phyloP scores from a whole-genome alignment of 2,888 invertebrate genomes.

The Lingula anatina region DNA sequence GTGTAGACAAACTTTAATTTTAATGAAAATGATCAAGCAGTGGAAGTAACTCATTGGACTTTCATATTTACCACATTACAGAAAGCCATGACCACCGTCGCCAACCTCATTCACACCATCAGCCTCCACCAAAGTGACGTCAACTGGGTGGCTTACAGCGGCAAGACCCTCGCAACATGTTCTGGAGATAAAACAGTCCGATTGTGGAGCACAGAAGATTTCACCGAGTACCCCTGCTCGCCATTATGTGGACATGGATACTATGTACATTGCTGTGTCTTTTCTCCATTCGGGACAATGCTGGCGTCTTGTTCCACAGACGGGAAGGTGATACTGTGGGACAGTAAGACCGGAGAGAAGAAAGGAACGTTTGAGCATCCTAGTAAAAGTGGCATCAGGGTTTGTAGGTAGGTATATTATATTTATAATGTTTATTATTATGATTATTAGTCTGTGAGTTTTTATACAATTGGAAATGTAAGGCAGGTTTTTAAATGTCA shows the following conservation, averaged over 20 bases:
- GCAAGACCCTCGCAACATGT: constrained; percentile 31
- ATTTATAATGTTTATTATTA: no score
- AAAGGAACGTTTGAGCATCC: constrained; percentile 64
- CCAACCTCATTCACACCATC: constrained; percentile 33
- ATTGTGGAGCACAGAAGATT: constrained; percentile 35
- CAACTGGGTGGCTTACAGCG: constrained; percentile 34
- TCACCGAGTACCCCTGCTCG: constrained; percentile 61
- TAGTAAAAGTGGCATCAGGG: constrained; percentile 63
- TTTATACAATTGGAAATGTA: no score
- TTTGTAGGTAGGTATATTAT: no score
- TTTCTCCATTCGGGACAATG: constrained; percentile 60
- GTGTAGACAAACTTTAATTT: no score
- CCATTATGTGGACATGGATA: constrained; percentile 71
- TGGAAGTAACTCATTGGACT: no score
- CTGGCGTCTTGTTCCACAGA: constrained; percentile 70
- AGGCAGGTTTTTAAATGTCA: no score
- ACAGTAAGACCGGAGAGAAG: constrained; percentile 55
- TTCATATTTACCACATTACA: no score
- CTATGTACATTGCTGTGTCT: constrained; percentile 61
- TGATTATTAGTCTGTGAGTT: no score
- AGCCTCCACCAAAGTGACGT: constrained; percentile 39
- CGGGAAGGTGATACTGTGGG: constrained; percentile 70
- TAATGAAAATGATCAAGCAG: no score
- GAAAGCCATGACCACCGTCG: constrained; percentile 12
- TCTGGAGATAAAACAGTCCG: constrained; percentile 44